Percentiles rank a stretch among this genome's conserved stretches.
phyloP scores from a whole-genome alignment of 2,113 vertebrate species.

The Coracopsis vasa region DNA sequence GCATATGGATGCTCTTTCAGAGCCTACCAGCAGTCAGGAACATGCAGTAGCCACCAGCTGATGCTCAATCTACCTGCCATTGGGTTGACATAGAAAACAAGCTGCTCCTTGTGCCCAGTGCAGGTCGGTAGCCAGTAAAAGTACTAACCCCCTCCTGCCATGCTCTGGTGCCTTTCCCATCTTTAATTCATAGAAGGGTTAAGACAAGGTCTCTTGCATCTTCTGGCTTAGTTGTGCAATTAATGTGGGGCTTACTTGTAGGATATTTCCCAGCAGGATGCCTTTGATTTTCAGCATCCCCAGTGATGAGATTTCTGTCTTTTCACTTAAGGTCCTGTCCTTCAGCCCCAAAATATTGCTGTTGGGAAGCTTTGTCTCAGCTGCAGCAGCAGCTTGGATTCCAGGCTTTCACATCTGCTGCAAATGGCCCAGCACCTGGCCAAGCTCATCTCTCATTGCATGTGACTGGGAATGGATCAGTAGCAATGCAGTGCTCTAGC shows the following conservation, averaged over 20 bases:
- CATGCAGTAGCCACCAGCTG: rapidly evolving
- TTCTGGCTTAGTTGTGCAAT: not conserved
- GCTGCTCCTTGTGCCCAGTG: not conserved
- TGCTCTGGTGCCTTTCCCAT: not conserved
- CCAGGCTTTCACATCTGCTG: not conserved
- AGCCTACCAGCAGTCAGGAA: not conserved
- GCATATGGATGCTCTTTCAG: constrained; percentile 24
- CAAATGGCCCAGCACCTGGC: not conserved
- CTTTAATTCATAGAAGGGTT: not conserved
- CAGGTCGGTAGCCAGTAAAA: not conserved
- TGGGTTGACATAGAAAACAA: not conserved
- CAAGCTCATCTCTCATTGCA: not conserved
- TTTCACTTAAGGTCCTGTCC: not conserved
- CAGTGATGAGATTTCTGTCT: not conserved
- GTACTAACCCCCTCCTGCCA: not conserved
- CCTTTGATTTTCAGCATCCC: not conserved
- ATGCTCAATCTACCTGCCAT: not conserved
- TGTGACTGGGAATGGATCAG: not conserved
- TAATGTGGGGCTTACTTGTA: not conserved
- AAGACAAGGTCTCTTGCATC: not conserved
- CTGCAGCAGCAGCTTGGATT: not conserved
- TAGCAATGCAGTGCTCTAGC: not conserved
- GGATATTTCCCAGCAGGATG: not conserved
- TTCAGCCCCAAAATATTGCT: not conserved
- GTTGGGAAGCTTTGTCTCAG: not conserved